Percentiles rank a stretch among this genome's conserved stretches.
Evolutionary conservation across 2,888 invertebrate genomes (phyloP).

Genomic region (Eristalis arbustorum): DNA sequence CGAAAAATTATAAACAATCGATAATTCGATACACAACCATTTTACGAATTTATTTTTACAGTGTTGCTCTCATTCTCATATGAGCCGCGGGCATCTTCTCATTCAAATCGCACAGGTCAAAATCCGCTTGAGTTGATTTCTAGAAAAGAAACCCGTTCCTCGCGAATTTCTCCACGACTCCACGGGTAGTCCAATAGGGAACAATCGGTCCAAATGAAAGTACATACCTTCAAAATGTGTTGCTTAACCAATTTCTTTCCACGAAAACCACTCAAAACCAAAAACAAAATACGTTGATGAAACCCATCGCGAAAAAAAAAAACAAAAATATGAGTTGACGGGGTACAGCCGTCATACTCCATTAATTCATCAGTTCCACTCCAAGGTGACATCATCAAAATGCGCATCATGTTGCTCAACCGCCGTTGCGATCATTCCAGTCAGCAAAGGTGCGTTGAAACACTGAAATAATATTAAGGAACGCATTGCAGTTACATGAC

Average conservation of each 20-base stretch:
- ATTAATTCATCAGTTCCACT: constrained; percentile 48
- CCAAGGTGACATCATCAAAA: constrained; percentile 52
- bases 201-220: constrained; percentile 59
- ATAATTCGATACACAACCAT: background rate
- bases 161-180: constrained; percentile 38
- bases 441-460: background rate
- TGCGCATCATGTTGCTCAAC: constrained; percentile 30
- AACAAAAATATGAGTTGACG: background rate
- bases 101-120: constrained; percentile 27
- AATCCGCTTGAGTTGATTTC: constrained; percentile 33
- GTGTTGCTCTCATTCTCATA: constrained; percentile 10
- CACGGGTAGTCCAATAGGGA: constrained; percentile 15
- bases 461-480: constrained; percentile 17
- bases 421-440: constrained; percentile 21
- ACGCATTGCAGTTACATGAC: constrained; percentile 40
- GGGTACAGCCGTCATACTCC: background rate
- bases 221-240: constrained; percentile 26
- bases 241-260: constrained; percentile 51
- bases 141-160: constrained; percentile 17
- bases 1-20: background rate
- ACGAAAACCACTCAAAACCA: constrained; percentile 32
- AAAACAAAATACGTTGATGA: background rate
- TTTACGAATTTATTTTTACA: background rate
- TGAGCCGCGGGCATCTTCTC: constrained; percentile 13
- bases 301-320: background rate